Evolutionary conservation across 1,140 invertebrate species (phyloP).

Genomic region (Drosophila neocordata): DNA sequence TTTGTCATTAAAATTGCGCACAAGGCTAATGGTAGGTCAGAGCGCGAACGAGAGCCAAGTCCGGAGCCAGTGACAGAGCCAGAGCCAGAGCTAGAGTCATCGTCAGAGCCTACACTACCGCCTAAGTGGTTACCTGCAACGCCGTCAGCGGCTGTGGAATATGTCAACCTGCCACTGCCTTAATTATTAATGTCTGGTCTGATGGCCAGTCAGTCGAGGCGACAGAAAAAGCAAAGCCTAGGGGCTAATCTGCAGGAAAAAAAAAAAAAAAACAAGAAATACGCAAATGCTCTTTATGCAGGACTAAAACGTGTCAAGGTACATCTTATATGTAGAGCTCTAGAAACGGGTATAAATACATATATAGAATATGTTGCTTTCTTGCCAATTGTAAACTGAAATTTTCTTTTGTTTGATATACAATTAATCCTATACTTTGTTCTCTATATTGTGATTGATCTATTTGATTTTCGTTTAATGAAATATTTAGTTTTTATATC

Average conservation of each 20-base stretch:
- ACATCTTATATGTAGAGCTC: background rate
- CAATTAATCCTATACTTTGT: too few species aligned
- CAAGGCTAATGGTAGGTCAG: conserved; percentile 71
- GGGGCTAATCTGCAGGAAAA: conserved; percentile 44
- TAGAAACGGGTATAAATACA: too few species aligned
- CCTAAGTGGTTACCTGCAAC: conserved; percentile 39
- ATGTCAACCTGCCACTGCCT: conserved; percentile 54
- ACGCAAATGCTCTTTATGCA: background rate
- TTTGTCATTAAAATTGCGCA: conserved; percentile 80
- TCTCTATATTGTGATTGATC: too few species aligned
- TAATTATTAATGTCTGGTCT: conserved; percentile 62
- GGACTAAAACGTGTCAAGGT: conserved; percentile 1
- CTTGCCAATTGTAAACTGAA: too few species aligned
- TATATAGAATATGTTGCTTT: too few species aligned
- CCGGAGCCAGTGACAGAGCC: conserved; percentile 16
- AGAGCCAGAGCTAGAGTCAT: too few species aligned
- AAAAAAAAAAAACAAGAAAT: conserved; percentile 1
- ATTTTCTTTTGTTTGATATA: too few species aligned
- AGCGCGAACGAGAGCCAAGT: conserved; percentile 4
- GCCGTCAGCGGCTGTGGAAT: conserved; percentile 36
- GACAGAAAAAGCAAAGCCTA: conserved; percentile 30
- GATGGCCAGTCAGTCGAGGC: conserved; percentile 35
- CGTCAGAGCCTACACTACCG: conserved; percentile 22
- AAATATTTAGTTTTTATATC: too few species aligned
- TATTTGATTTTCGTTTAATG: too few species aligned